Evolutionary conservation across 2,113 vertebrate genomes (phyloP).

Genomic region (Apeltes quadracus): DNA sequence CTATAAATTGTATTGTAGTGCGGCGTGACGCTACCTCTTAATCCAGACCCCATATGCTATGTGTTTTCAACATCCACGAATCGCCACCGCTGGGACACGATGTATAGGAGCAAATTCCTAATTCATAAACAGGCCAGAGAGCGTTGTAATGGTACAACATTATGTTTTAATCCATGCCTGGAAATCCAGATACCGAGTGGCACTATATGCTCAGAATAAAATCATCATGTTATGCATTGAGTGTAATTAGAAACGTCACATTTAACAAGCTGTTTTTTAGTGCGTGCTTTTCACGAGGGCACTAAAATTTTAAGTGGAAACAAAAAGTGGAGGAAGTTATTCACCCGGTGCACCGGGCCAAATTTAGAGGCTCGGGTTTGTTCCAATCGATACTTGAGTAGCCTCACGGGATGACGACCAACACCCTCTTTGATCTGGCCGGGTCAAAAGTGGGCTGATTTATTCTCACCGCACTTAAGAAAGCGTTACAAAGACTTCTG

Average conservation of each 20-base stretch:
- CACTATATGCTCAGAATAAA: conserved; percentile 25
- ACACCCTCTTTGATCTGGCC: conserved; percentile 39
- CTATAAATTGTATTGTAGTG: conserved; percentile 25
- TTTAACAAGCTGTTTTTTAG: conserved; percentile 23
- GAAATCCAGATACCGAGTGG: conserved; percentile 24
- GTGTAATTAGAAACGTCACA: conserved; percentile 30
- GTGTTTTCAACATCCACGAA: conserved; percentile 20
- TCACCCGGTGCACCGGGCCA: not conserved
- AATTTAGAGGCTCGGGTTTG: conserved; percentile 4
- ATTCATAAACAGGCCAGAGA: not conserved
- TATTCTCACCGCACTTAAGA: conserved; percentile 21
- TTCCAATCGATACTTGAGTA: conserved; percentile 33
- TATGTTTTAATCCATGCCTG: conserved; percentile 11
- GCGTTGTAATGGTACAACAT: conserved; percentile 2
- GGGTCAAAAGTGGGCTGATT: conserved; percentile 32
- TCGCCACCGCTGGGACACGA: not conserved
- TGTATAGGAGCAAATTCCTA: conserved; percentile 22
- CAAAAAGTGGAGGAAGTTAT: conserved; percentile 6
- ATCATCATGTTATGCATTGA: conserved; percentile 21
- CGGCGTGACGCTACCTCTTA: conserved; percentile 11
- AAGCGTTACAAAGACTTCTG: conserved; percentile 31
- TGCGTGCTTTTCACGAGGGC: conserved; percentile 22
- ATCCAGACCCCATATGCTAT: conserved; percentile 19
- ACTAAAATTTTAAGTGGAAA: conserved; percentile 44
- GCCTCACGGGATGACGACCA: conserved; percentile 12